Percentiles rank a stretch among this genome's conserved stretches.
Evolutionary conservation across 2,113 vertebrate species (phyloP).

Genomic region (Anser cygnoides): DNA sequence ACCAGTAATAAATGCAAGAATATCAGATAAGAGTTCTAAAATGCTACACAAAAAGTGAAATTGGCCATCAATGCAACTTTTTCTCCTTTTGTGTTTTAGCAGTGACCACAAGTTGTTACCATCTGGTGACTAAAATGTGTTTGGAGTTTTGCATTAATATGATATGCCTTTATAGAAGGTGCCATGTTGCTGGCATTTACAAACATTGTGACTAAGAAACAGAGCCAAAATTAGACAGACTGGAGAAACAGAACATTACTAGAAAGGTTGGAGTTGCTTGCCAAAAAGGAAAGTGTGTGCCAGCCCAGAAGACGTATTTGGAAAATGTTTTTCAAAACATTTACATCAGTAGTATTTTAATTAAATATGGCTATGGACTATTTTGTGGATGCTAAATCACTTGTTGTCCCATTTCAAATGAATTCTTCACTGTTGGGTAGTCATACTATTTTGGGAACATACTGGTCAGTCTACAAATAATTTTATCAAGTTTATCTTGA

Average conservation of each 20-base stretch:
- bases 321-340: background rate
- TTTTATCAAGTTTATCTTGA: background rate
- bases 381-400: background rate
- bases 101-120: background rate
- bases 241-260: background rate
- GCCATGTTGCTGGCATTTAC: background rate
- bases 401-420: background rate
- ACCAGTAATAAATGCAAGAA: background rate
- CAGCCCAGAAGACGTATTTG: background rate
- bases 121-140: background rate
- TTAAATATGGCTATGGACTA: background rate
- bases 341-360: background rate
- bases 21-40: background rate
- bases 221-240: background rate
- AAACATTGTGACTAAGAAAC: background rate
- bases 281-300: background rate
- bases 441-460: background rate
- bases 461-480: background rate
- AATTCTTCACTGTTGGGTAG: background rate
- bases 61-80: background rate
- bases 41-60: background rate
- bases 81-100: slow-evolving; percentile 12
- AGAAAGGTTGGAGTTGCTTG: background rate
- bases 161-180: background rate
- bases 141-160: background rate